Percentiles rank a stretch among this genome's conserved stretches.
Evolutionary conservation across 2,888 invertebrate genomes (phyloP).

Genomic region (Lepidochitona cinerea): DNA sequence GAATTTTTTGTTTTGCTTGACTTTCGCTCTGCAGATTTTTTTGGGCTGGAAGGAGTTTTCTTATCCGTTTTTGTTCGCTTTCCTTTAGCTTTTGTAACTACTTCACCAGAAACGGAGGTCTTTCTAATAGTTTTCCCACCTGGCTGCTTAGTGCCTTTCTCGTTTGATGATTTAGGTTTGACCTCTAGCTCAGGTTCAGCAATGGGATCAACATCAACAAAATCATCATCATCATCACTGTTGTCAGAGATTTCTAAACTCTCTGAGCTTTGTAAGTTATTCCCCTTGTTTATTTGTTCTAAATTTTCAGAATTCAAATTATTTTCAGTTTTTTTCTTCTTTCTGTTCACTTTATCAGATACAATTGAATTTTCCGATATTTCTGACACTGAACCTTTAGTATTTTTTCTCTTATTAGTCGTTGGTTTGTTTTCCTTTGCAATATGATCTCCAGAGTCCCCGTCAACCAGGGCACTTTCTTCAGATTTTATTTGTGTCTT

Average conservation of each 20-base stretch:
- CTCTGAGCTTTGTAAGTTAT: no score
- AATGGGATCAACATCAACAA: not conserved
- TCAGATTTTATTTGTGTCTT: no score
- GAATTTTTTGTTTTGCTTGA: not conserved
- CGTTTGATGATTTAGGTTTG: not conserved
- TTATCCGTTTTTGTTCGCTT: not conserved
- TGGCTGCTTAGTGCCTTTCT: not conserved
- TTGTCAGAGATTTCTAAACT: not conserved
- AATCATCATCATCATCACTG: not conserved
- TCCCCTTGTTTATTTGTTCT: no score
- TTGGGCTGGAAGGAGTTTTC: not conserved
- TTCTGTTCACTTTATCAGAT: no score
- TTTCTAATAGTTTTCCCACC: not conserved
- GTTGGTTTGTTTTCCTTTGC: no score
- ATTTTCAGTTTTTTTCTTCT: no score
- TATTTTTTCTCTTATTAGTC: no score
- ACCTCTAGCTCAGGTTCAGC: not conserved
- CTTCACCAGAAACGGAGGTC: not conserved
- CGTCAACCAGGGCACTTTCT: no score
- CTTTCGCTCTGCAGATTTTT: not conserved
- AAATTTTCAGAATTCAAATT: no score
- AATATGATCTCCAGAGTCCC: no score
- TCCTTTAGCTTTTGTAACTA: not conserved
- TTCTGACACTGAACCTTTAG: no score
- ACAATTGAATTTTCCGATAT: no score